Conservation (phyloP, 1,140 invertebrate genomes). For the Panulirus ornatus region DNA sequence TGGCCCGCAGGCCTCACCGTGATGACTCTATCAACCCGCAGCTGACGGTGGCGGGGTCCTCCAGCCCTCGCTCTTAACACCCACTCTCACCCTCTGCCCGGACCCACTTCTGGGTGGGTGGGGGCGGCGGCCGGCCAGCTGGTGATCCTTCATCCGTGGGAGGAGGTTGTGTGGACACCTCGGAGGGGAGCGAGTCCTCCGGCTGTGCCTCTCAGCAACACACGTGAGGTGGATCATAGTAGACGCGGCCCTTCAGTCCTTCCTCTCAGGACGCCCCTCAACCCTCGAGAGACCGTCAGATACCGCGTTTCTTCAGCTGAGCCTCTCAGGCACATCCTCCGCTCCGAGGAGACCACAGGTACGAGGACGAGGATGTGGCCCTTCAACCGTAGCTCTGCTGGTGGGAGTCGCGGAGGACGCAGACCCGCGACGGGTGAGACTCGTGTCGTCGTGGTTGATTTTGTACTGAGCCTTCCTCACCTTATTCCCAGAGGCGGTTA, state of each 20-base stretch:
- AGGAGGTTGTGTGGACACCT: too few relatives aligned
- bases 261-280: background rate
- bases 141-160: too few relatives aligned
- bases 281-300: background rate
- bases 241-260: too few relatives aligned
- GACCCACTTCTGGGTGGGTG: too few relatives aligned
- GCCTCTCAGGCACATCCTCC: background rate
- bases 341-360: background rate
- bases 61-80: background rate
- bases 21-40: conserved; percentile 46
- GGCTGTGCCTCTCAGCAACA: background rate
- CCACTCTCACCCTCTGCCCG: background rate
- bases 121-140: too few relatives aligned
- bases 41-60: conserved; percentile 20
- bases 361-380: background rate
- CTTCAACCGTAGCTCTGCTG: too few relatives aligned
- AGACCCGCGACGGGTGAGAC: too few relatives aligned
- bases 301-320: background rate
- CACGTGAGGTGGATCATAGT: too few relatives aligned
- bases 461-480: too few relatives aligned
- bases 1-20: conserved; percentile 1
- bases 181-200: background rate
- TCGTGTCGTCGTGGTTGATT: too few relatives aligned
- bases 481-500: too few relatives aligned
- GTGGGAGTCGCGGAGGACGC: too few relatives aligned